Evolutionary conservation across 2,888 invertebrate species (phyloP), one percentile per base, ranked within the genome.

Genomic region (Caenorhabditis afra): DNA sequence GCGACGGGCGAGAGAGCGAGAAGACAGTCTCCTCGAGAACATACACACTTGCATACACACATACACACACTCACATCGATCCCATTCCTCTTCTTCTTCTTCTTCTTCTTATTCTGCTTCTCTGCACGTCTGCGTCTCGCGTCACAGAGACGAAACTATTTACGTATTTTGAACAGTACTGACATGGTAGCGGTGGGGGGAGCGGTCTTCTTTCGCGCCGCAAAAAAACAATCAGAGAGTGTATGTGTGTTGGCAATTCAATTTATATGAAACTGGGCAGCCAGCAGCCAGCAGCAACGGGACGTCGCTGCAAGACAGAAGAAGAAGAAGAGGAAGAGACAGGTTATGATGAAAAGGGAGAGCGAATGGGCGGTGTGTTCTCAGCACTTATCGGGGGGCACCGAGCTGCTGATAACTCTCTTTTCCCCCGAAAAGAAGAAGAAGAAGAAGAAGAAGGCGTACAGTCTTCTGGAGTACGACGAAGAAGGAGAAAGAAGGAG

Each of bases 61-160:
- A 68, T 68, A 50, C 70, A 71, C 57, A 71, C 62, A 62, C 62
- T 62, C 62, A 49, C 73, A 64, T 73, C 73, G 58, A 58, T 73
- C 59, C 59, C 8, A 18, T n/a, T 45, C 57, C 53, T 61, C 52
- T 59, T 59, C 35, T 20, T 16, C 29, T 14, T 64, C 73, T 29
- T 29, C 29, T 29, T 29, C 29, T 29, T 29, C 29, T 29, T 29
- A 23, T 49, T 12, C 57, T 41, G 11, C 53, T 53, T 39, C 67
- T 37, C 62, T 50, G n/a, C 45, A n/a, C 52, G 35, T 41, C 57
- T 67, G 37, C 50, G 44, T 45, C 64, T 64, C 52, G 23, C 3
- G 29, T n/a, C n/a, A n/a, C n/a, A n/a, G n/a, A n/a, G n/a, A n/a
- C n/a, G n/a, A n/a, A 7, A 29, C 29, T 29, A 7, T 29, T 29